These are phyloP conservation scores for Ploceus nigricollis DNA, from an alignment of 2,113 vertebrate genomes.

Conservation along the genomic window DNA sequence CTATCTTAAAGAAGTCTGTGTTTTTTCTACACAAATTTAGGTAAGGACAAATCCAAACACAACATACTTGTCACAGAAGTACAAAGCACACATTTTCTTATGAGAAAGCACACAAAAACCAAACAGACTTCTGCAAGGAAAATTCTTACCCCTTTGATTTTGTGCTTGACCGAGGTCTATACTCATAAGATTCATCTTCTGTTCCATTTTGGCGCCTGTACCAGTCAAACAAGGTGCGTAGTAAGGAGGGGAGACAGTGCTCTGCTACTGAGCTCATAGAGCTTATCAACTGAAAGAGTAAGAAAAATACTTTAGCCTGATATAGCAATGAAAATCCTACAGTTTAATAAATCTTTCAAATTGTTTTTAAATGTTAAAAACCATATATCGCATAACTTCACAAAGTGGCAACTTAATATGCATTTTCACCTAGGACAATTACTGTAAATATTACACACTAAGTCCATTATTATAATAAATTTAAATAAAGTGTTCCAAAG, in stretches of 20 bases:
- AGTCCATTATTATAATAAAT: background rate
- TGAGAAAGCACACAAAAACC: background rate
- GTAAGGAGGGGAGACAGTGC: conserved; percentile 98
- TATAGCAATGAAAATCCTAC: background rate
- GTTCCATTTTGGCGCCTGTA: conserved; percentile 94
- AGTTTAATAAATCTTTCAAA: background rate
- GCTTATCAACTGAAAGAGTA: conserved; percentile 91
- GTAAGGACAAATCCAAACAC: background rate
- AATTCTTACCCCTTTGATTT: conserved; percentile 92
- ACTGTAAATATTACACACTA: background rate
- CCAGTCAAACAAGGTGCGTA: conserved; percentile 99
- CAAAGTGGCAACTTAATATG: background rate
- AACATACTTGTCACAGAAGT: background rate
- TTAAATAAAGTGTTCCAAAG: background rate
- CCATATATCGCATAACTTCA: background rate
- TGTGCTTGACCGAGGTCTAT: conserved; percentile 93
- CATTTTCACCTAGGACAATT: background rate
- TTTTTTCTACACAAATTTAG: background rate
- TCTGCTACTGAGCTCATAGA: conserved; percentile 99
- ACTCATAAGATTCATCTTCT: conserved; percentile 95
- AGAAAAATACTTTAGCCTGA: background rate
- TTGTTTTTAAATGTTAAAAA: background rate
- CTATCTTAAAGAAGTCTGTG: background rate
- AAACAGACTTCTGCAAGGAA: background rate
- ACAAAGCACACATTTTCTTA: background rate